A percentile compares a stretch with the other conserved stretches of the same genome.
Evolutionary conservation across 1,140 invertebrate species (phyloP).

Genomic region (Leucophenga varia): DNA sequence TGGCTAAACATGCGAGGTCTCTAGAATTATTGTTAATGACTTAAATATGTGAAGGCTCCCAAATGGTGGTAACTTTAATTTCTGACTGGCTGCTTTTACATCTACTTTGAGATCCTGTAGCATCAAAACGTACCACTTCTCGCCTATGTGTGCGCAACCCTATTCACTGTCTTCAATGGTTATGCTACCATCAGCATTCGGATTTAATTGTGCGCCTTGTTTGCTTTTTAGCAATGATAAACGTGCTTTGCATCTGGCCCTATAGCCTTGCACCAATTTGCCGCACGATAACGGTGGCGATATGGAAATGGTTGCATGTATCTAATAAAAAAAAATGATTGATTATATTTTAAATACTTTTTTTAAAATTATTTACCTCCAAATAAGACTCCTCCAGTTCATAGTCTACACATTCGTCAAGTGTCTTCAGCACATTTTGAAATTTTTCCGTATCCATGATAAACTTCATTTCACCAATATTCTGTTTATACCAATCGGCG

Average conservation of each 20-base stretch:
- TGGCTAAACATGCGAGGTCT: too few relatives aligned
- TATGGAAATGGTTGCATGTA: constrained; percentile 42
- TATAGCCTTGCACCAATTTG: constrained; percentile 45
- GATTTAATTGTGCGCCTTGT: neutral
- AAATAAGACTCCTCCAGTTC: constrained; percentile 40
- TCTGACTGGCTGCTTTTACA: too few relatives aligned
- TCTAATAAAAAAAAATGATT: constrained; percentile 21
- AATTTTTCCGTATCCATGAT: constrained; percentile 35
- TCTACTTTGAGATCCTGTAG: too few relatives aligned
- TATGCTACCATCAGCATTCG: constrained; percentile 4
- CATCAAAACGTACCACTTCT: too few relatives aligned
- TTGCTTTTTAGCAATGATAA: constrained; percentile 10
- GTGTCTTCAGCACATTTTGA: constrained; percentile 23
- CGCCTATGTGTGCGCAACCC: too few relatives aligned
- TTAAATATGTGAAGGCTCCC: too few relatives aligned
- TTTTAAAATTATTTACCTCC: constrained; percentile 23
- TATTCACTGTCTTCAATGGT: constrained; percentile 12
- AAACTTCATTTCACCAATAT: constrained; percentile 49
- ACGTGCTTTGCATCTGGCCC: constrained; percentile 37
- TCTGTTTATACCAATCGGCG: constrained; percentile 48
- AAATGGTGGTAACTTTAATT: too few relatives aligned
- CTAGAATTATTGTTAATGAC: too few relatives aligned
- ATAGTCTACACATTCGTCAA: constrained; percentile 36
- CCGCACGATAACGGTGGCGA: constrained; percentile 35
- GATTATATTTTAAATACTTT: neutral